Evolutionary conservation across 1,140 invertebrate species (phyloP).

Genomic region (Drepana arcuata): DNA sequence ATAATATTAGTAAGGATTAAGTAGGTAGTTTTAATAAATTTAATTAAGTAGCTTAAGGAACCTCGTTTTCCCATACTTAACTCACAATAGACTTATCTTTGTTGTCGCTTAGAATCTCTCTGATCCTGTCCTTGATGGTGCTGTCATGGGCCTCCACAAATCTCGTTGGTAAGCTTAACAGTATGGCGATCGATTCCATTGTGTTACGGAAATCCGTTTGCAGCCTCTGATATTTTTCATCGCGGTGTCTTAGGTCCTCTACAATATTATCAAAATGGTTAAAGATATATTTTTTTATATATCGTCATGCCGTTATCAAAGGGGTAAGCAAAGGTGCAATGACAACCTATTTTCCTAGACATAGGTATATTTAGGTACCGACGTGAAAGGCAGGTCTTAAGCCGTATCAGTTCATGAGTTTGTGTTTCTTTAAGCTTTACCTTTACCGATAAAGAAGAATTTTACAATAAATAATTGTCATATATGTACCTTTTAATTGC

Average conservation of each 20-base stretch:
- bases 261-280: conserved; percentile 23
- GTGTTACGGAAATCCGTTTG: conserved; percentile 77
- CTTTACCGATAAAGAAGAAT: no score
- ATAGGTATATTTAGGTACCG: no score
- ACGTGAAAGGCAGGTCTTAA: no score
- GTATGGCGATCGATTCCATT: conserved; percentile 78
- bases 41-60: no score
- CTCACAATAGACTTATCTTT: conserved; percentile 82
- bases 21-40: no score
- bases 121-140: conserved; percentile 82
- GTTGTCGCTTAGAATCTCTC: conserved; percentile 81
- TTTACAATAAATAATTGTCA: no score
- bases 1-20: no score
- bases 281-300: conserved; percentile 1
- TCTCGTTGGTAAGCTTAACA: conserved; percentile 77
- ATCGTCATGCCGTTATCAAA: no score
- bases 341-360: no score
- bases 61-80: conserved; percentile 3
- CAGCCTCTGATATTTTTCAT: conserved; percentile 77
- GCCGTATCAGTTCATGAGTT: no score
- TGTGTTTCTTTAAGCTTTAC: no score
- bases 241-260: conserved; percentile 80
- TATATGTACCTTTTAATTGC: conserved; percentile 80
- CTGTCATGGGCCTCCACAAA: conserved; percentile 83
- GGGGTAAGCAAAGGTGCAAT: no score